Base-by-base conservation (phyloP, 64 coral and sea anemone species). In the Montipora sp. region DNA sequence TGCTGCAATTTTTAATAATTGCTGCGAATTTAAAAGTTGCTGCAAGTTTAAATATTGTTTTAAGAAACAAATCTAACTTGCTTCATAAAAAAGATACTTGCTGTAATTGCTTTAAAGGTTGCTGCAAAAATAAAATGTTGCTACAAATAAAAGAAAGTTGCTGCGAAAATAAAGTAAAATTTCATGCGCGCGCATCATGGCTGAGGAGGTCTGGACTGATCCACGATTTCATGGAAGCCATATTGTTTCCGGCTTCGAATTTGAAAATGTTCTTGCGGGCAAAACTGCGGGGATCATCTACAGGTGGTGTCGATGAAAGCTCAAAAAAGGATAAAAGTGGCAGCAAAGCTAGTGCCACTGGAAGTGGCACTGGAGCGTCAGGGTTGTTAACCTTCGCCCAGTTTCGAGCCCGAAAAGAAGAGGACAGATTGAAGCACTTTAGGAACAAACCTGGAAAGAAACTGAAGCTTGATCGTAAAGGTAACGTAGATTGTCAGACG, bases 121-220 rank as follows among this genome's bases (percentile, higher is more conserved):
- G 76, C 76, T 78, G 76, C 76, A 78, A 78, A 48, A 7, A 78
- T 2, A 78, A 78, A 47, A 78, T 63, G 59, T 63, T 63, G 59
- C 59, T 63, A 11, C 59, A 63, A 63, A 63, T 63, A 63, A 63
- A 78, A 78, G 18, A 78, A 49, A 77, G 6, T 13, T 76, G 36
- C 13, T 76, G 8, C 74, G 12, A 76, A 45, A 0, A 76, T 76
- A 36, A 76, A 76, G 12, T 76, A 76, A 44, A 45, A 76, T 36
- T 44, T 44, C 2, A 76, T 76, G 5, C 73, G 0, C 12, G 10
- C 43, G 22, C 73, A 76, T 76, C 21, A 76, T 44, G 36, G 21
- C 36, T 76, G 73, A 0, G 21, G 73, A 27, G 73, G 73, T 76
- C 21, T 76, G 21, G 73, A 76, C 73, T 13, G 73, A 44, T 44